Base-by-base conservation (phyloP, 2,888 invertebrate species). In the Mellilla xanthometata region DNA sequence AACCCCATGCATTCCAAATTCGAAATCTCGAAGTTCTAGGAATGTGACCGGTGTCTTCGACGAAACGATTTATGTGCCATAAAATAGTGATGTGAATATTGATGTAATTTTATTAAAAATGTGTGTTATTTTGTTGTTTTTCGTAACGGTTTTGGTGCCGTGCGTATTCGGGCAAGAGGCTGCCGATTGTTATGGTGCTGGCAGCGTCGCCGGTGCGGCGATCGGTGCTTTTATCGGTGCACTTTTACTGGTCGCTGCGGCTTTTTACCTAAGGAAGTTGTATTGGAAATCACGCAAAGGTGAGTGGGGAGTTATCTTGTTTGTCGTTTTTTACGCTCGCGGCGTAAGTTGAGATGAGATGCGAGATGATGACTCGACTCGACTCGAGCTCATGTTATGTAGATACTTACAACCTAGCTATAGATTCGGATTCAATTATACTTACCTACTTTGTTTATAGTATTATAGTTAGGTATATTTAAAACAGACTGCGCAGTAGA, bases 181-280 rank as follows among this genome's bases (percentile, higher is more conserved):
- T 63, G 76, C 69, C 49, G 75, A 78, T 65, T 94, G 94, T 80
- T 94, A 92, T 81, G 92, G 92, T 62, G 90, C 92, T 64, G 94
- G 93, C 56, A 93, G 93, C 71, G 91, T 95, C 50, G 94, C 93
- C 47, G 93, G 93, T 48, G 93, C 94, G 56, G 93, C 94, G 50
- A 90, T 94, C 60, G 93, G 94, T 63, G 94, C 94, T 59, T 92
- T 94, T 71, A 70, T 94, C 59, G 91, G 91, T 58, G 93, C 94
- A 58, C 80, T 92, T 45, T 73, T 93, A 41, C 78, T 94, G 44
- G 84, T 92, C 24, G 92, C 86, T 40, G 84, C 91, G 27, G 90
- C 87, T 45, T 91, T 89, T 67, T 85, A 92, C 66, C 73, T 93
- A 60, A 92, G 92, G 76, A 91, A 90, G 72, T 83, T 92, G 63